Conservation (phyloP, 2,797 vertebrate genomes). For the Xyrichtys novacula region DNA sequence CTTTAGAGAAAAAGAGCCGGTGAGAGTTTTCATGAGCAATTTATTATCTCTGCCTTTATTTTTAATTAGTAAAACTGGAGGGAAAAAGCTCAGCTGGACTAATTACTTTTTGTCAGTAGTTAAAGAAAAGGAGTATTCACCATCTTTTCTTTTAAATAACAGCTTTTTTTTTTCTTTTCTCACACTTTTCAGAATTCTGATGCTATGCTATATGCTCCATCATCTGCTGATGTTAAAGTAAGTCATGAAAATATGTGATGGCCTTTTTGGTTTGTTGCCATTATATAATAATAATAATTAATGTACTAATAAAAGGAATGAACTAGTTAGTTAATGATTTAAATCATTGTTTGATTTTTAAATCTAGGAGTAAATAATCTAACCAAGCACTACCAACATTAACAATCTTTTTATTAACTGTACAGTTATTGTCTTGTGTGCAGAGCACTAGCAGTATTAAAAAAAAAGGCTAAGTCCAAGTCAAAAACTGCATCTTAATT, state of each 20-base stretch:
- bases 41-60: too few species aligned
- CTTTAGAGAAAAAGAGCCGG: too few species aligned
- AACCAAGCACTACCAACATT: neutral
- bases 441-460: neutral
- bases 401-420: neutral
- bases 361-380: neutral
- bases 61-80: too few species aligned
- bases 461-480: neutral
- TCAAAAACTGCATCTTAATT: neutral
- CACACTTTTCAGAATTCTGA: conserved; percentile 69
- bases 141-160: too few species aligned
- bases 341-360: too few species aligned
- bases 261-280: neutral
- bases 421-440: neutral
- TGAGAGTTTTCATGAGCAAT: too few species aligned
- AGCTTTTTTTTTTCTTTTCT: neutral
- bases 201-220: conserved; percentile 75
- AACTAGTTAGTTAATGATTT: too few species aligned
- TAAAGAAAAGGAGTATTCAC: neutral
- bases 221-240: conserved; percentile 52
- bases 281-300: too few species aligned
- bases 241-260: conserved; percentile 12
- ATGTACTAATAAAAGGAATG: too few species aligned
- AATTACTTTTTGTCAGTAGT: too few species aligned
- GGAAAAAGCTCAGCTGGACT: too few species aligned